phyloP scores from a whole-genome alignment of 2,113 vertebrate species.

The Verasper variegatus region DNA sequence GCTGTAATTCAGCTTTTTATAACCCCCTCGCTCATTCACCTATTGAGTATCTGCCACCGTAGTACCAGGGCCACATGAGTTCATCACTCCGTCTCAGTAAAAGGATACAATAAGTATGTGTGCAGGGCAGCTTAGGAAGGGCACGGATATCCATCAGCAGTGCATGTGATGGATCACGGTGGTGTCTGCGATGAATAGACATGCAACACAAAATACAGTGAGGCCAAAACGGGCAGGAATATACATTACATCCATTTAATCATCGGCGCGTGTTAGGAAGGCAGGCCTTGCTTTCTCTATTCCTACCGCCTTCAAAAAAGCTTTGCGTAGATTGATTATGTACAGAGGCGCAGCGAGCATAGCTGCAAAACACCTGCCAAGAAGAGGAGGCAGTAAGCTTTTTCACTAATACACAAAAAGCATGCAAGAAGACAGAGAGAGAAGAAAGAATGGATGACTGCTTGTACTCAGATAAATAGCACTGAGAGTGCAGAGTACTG shows the following conservation, averaged over 20 bases:
- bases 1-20: constrained; percentile 75
- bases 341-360: constrained; percentile 53
- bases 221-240: constrained; percentile 76
- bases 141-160: constrained; percentile 80
- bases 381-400: constrained; percentile 57
- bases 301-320: constrained; percentile 69
- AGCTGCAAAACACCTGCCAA: constrained; percentile 73
- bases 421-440: constrained; percentile 32
- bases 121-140: constrained; percentile 79
- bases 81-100: constrained; percentile 77
- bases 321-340: constrained; percentile 76
- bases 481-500: constrained; percentile 32
- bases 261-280: constrained; percentile 68
- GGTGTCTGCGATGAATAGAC: constrained; percentile 81
- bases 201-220: constrained; percentile 78
- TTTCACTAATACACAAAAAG: constrained; percentile 58
- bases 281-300: constrained; percentile 60
- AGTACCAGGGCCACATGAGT: constrained; percentile 70
- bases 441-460: constrained; percentile 58
- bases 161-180: constrained; percentile 76
- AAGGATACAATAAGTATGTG: constrained; percentile 83
- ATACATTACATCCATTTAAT: constrained; percentile 85
- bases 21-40: constrained; percentile 74
- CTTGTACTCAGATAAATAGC: constrained; percentile 52
- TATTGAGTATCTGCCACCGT: constrained; percentile 74